phyloP scores from a whole-genome alignment of 2,113 vertebrate species.

The Rhabdomys dilectus region DNA sequence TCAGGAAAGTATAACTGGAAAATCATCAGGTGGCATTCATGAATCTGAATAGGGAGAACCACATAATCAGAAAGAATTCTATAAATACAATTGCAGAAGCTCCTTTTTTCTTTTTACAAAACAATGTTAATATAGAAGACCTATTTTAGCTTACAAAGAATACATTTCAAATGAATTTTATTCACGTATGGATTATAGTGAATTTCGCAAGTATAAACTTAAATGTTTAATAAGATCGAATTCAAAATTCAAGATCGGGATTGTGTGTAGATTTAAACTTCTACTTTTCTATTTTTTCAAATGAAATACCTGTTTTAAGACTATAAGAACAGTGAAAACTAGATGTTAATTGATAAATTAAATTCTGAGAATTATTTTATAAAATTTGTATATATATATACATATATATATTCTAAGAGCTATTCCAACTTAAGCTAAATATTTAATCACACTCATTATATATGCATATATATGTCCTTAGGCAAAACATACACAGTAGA shows the following conservation, averaged over 20 bases:
- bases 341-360: not conserved
- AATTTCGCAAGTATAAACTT: not conserved
- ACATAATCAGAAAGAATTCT: not conserved
- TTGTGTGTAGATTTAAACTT: not conserved
- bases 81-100: not conserved
- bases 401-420: not conserved
- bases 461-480: not conserved
- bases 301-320: not conserved
- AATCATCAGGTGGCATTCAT: conserved; percentile 55
- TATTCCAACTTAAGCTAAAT: not conserved
- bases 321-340: not conserved
- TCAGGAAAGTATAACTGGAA: conserved; percentile 46
- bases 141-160: not conserved
- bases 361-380: not conserved
- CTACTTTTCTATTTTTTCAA: not conserved
- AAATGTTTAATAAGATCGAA: not conserved
- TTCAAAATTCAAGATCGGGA: not conserved
- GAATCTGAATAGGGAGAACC: not conserved
- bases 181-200: not conserved
- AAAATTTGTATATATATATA: not conserved
- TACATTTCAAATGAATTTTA: not conserved
- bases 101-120: not conserved
- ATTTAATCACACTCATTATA: not conserved
- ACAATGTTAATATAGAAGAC: not conserved
- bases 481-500: not conserved